Evolutionary conservation across 2,888 invertebrate species (phyloP).

Genomic region (Zeuzera pyrina): DNA sequence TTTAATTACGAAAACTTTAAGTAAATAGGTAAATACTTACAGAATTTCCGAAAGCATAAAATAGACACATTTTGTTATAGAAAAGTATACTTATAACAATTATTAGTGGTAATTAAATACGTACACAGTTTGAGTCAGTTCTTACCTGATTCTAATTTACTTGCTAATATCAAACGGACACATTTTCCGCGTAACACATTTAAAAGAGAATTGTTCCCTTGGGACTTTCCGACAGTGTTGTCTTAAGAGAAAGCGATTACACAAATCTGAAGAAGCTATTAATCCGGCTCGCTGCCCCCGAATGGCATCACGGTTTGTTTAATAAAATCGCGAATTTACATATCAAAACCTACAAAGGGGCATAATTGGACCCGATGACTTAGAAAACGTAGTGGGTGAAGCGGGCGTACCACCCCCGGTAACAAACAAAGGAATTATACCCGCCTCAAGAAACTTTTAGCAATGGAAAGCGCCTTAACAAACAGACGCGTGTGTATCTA

Average conservation of each 20-base stretch:
- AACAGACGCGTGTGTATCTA: constrained; percentile 74
- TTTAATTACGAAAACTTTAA: too few species aligned
- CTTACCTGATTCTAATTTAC: too few species aligned
- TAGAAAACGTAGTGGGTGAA: constrained; percentile 71
- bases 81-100: too few species aligned
- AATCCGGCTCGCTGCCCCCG: constrained; percentile 70
- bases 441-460: constrained; percentile 75
- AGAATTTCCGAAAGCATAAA: too few species aligned
- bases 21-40: too few species aligned
- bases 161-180: constrained; percentile 13
- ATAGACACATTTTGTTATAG: too few species aligned
- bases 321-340: constrained; percentile 74
- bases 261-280: constrained; percentile 73
- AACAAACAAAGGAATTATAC: constrained; percentile 74
- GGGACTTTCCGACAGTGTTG: constrained; percentile 56
- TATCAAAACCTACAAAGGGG: constrained; percentile 74
- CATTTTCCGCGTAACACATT: constrained; percentile 19
- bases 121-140: too few species aligned
- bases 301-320: constrained; percentile 73
- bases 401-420: constrained; percentile 54
- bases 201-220: constrained; percentile 48
- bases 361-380: constrained; percentile 74
- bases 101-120: too few species aligned
- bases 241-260: constrained; percentile 72
- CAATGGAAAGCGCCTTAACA: constrained; percentile 74